Evolutionary conservation across 2,113 vertebrate genomes (phyloP), one percentile per base, ranked within the genome.

Genomic region (Chrysochloris asiatica): DNA sequence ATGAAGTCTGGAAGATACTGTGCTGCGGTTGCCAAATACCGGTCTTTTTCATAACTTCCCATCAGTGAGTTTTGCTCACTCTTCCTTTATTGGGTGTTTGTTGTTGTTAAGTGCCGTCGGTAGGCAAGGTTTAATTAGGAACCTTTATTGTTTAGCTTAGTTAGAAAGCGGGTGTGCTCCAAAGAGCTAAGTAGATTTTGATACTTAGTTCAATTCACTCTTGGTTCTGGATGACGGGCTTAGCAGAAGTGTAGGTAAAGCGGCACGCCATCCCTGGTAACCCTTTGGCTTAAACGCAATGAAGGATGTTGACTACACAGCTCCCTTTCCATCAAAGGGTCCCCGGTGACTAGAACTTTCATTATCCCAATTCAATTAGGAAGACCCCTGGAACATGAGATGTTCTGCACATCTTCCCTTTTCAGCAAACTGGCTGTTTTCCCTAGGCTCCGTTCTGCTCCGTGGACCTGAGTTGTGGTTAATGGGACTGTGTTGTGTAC

Each of bases 401-500:
- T 56, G 21, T n/a, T 48, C 6, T 1, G 67, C 45, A 89, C 59
- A 5, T 61, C 90, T 73, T 67, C 33, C 83, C 43, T 78, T 59
- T 45, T 54, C 38, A 3, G 83, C 59, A 52, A 52, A 19, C 47
- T 19, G 36, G 38, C 4, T 14, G 52, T 21, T 75, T 33, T 95
- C 95, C 95, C 90, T 82, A 36, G 22, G 91, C 33, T 65, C 77
- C 83, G 22, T 85, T 94, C 77, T 84, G 92, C 92, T 94, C 94
- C 86, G 19, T 77, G 91, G 95, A 65, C 91, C 89, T 76, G 77
- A 90, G 52, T 88, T 83, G 80, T 88, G 77, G 75, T 94, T 95
- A 95, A 96, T 96, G 96, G 83, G 79, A 69, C 93, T 90, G 80
- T 59, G 72, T 93, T 91, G 36, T 82, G 88, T 79, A 76, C 93